A percentile compares a stretch with the other conserved stretches of the same genome.
Conservation (phyloP, 2,888 invertebrate genomes). For the Drosophila silvestris region DNA sequence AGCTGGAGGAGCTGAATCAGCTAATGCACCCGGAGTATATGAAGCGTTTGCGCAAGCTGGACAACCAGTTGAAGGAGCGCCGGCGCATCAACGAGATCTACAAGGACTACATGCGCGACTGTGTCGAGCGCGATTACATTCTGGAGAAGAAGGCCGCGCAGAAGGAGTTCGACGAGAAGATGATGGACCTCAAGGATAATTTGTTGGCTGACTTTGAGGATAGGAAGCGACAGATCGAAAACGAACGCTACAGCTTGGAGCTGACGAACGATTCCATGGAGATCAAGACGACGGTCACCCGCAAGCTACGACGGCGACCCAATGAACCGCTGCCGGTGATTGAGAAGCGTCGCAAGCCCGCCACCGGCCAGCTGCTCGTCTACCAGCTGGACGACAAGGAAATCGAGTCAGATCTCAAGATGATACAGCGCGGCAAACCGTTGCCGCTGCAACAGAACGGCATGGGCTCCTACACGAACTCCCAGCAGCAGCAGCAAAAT, state of each 20-base stretch:
- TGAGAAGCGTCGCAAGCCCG: constrained; percentile 93
- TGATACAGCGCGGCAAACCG: constrained; percentile 89
- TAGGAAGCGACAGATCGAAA: constrained; percentile 94
- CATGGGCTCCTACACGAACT: constrained; percentile 68
- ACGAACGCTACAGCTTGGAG: constrained; percentile 94
- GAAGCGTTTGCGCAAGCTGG: constrained; percentile 92
- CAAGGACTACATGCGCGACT: constrained; percentile 93
- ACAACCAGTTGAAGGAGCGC: constrained; percentile 93
- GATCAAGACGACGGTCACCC: constrained; percentile 97
- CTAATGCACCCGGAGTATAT: constrained; percentile 94
- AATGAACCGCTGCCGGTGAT: constrained; percentile 97
- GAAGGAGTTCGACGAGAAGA: constrained; percentile 98
- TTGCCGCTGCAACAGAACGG: constrained; percentile 86
- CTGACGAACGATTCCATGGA: constrained; percentile 95
- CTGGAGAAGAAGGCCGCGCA: constrained; percentile 95
- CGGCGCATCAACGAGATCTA: constrained; percentile 91
- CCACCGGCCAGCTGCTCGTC: constrained; percentile 93
- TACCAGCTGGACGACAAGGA: constrained; percentile 95
- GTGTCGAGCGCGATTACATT: constrained; percentile 94
- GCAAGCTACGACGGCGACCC: constrained; percentile 95
- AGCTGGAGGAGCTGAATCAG: constrained; percentile 94
- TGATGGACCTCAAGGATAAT: constrained; percentile 94
- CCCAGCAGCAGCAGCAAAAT: constrained; percentile 66
- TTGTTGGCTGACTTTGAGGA: constrained; percentile 96
- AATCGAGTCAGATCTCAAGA: constrained; percentile 93